Percentiles rank a stretch among this genome's conserved stretches.
These are phyloP conservation scores for Cerastoderma edule DNA, from an alignment of 2,888 invertebrate species.

Conservation along the genomic window DNA sequence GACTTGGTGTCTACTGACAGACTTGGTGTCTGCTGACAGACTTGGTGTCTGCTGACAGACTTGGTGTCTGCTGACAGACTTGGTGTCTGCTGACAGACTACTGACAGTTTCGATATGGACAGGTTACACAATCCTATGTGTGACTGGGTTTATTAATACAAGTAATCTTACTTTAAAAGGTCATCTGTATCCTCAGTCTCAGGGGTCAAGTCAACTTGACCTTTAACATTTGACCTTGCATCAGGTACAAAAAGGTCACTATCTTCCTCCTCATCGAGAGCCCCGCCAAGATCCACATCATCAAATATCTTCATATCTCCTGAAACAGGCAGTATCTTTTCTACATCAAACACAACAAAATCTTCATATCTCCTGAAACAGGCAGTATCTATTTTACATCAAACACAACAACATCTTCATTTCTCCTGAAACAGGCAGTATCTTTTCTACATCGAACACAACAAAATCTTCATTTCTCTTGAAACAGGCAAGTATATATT, in stretches of 20 bases:
- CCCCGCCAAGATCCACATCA: slow-evolving; percentile 70
- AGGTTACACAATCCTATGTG: no score
- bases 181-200: slow-evolving; percentile 66
- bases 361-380: no score
- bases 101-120: no score
- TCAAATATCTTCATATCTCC: slow-evolving; percentile 69
- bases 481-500: no score
- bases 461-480: no score
- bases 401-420: background rate
- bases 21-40: no score
- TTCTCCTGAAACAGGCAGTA: slow-evolving; percentile 10
- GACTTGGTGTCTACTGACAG: no score
- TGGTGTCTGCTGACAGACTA: no score
- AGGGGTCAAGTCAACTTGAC: background rate
- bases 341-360: slow-evolving; percentile 1
- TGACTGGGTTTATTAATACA: no score
- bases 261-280: slow-evolving; percentile 67
- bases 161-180: slow-evolving; percentile 62
- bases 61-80: no score
- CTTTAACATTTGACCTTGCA: slow-evolving; percentile 32
- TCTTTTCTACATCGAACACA: background rate
- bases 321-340: background rate
- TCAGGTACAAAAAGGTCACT: slow-evolving; percentile 47
- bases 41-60: no score
- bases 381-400: background rate